These are phyloP conservation scores for Premnoplex brunnescens DNA, from an alignment of 2,797 vertebrate species.

Conservation along the genomic window DNA sequence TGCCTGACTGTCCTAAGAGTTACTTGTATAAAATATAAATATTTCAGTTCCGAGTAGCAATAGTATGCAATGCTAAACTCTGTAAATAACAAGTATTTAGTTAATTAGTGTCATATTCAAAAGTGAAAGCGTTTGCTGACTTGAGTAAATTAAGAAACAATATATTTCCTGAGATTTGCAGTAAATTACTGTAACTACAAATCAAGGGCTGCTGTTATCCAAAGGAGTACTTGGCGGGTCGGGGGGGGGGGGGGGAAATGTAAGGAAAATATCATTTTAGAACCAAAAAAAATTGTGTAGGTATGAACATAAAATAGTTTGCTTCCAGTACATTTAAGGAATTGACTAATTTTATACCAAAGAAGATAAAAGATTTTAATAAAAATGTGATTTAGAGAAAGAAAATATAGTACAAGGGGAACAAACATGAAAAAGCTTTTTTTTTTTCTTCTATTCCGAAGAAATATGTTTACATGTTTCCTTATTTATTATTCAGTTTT, in stretches of 20 bases:
- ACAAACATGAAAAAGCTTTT: accelerated
- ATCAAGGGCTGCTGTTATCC: neutral
- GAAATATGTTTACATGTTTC: neutral
- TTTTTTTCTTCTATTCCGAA: neutral
- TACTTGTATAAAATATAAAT: neutral
- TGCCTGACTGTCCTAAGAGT: neutral
- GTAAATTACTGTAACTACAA: neutral
- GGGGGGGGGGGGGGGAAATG: neutral
- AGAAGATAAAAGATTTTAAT: neutral
- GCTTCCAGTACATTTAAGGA: neutral
- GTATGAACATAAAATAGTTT: neutral
- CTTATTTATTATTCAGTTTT: neutral
- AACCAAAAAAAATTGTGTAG: neutral
- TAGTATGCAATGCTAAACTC: neutral
- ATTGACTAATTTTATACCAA: neutral
- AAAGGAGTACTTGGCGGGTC: accelerated
- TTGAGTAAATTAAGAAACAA: neutral
- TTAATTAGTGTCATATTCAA: neutral
- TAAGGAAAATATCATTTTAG: neutral
- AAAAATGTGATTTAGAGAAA: neutral
- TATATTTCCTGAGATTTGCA: neutral
- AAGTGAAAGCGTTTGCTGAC: neutral
- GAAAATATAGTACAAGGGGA: neutral
- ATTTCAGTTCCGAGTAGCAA: neutral
- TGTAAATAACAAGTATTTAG: neutral